Evolutionary conservation across 1,140 invertebrate species (phyloP), one percentile per base, ranked within the genome.

Genomic region (Heterodera carotae): DNA sequence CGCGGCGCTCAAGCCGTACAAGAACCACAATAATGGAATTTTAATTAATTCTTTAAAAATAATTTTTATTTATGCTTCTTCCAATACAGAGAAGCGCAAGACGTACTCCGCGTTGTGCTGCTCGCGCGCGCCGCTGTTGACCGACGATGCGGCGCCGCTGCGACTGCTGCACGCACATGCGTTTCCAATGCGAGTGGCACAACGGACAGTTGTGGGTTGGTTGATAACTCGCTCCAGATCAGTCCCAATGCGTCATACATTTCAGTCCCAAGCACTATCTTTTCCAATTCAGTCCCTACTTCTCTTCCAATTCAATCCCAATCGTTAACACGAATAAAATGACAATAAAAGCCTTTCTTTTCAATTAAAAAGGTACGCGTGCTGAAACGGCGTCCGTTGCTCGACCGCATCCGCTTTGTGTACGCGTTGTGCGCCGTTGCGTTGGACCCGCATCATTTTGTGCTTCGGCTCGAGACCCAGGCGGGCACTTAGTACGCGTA

Each of bases 81-180:
- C 36, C 34, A 74, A 31, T 60, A 71, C 72, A 86, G 85, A 87
- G 59, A 88, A 87, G 78, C 69, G 78, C 39, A 87, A 87, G 72
- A 75, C 71, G 8, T 87, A 87, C 73, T 83, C 84, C 6, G 85
- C 85, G 29, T 69, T 85, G 7, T 87, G 86, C 69, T 87, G 82
- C 78, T 83, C 84, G 53, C 78, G 76, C 33, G 48, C 78, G 10
- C 76, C 76, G 5, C 39, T 87, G 22, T 64, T 59, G 12, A 76
- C 76, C 10, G 84, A 80, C 48, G 72, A n/a, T n/a, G n/a, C n/a
- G n/a, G n/a, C 33, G 53, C 70, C 75, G 27, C 53, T 87, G 2
- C 34, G 74, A 8, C 43, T 36, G 31, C 73, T 88, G 12, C 33
- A 71, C 60, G 27, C 68, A 7, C 48, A 56, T 18, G 67, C 74